These are phyloP conservation scores for Fistularia tabacaria DNA, from an alignment of 2,797 vertebrate species.

Conservation along the genomic window DNA sequence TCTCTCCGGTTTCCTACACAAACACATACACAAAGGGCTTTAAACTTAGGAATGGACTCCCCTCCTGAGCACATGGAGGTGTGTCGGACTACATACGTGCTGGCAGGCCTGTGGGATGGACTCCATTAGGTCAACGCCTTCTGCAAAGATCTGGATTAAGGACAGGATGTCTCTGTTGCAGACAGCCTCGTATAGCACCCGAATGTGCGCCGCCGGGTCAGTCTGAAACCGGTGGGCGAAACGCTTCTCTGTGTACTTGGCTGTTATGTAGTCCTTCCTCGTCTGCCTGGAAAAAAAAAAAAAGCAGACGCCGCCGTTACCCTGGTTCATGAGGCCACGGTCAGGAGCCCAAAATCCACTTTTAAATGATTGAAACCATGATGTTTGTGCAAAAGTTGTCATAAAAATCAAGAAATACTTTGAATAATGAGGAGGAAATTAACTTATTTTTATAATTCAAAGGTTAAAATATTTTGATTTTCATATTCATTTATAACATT, in stretches of 20 bases:
- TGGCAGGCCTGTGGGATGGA: slow-evolving; percentile 81
- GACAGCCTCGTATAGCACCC: slow-evolving; percentile 84
- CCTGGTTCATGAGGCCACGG: too few relatives aligned
- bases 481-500: too few relatives aligned
- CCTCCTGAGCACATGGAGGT: too few relatives aligned
- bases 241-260: slow-evolving; percentile 91
- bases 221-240: slow-evolving; percentile 76
- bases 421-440: too few relatives aligned
- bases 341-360: too few relatives aligned
- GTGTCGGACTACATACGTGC: slow-evolving; percentile 75
- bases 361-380: too few relatives aligned
- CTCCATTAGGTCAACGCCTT: slow-evolving; percentile 89
- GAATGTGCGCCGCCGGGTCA: slow-evolving; percentile 74
- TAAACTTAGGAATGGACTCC: too few relatives aligned
- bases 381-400: too few relatives aligned
- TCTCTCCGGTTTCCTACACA: slow-evolving; percentile 83
- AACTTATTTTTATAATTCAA: too few relatives aligned
- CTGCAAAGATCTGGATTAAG: slow-evolving; percentile 87
- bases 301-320: neutral
- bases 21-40: too few relatives aligned
- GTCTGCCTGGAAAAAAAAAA: slow-evolving; percentile 77
- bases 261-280: slow-evolving; percentile 93
- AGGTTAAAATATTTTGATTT: too few relatives aligned
- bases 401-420: too few relatives aligned
- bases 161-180: slow-evolving; percentile 84